Percentiles rank a stretch among this genome's conserved stretches.
Conservation (phyloP, 2,888 invertebrate species). For the Incurvaria masculella region DNA sequence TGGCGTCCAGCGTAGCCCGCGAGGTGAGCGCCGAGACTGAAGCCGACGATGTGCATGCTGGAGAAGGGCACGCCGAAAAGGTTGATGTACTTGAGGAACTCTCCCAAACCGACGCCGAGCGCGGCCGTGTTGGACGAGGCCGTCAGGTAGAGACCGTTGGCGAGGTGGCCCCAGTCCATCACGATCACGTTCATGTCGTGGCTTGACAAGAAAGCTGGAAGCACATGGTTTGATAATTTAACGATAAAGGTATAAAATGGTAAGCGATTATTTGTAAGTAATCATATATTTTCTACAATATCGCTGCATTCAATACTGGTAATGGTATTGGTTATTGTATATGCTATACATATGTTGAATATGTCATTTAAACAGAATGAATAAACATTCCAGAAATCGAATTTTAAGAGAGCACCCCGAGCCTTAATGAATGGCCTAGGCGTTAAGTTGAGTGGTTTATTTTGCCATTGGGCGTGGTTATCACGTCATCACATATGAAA, state of each 20-base stretch:
- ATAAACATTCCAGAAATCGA: too few species aligned
- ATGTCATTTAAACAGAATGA: too few species aligned
- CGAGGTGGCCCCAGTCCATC: slow-evolving; percentile 30
- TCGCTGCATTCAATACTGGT: too few species aligned
- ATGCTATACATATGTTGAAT: too few species aligned
- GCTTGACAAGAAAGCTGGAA: slow-evolving; percentile 28
- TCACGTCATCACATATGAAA: too few species aligned
- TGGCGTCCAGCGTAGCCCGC: slow-evolving; percentile 39
- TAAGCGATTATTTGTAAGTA: too few species aligned
- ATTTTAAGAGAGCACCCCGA: too few species aligned
- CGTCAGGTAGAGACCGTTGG: not conserved
- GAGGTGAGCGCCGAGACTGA: slow-evolving; percentile 48
- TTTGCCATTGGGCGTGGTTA: too few species aligned
- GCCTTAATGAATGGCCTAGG: too few species aligned
- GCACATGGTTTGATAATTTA: not conserved
- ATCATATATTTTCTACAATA: too few species aligned
- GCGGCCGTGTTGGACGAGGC: not conserved
- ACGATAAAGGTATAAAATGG: not conserved
- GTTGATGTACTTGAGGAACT: slow-evolving; percentile 12
- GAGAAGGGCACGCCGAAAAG: slow-evolving; percentile 26
- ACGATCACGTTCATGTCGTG: slow-evolving; percentile 37
- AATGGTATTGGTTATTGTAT: too few species aligned
- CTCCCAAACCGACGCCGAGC: slow-evolving; percentile 9
- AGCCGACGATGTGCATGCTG: slow-evolving; percentile 41
- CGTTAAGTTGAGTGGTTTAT: too few species aligned